These are phyloP conservation scores for Neolamprologus sp. DNA, from an alignment of 2,113 vertebrate species.

Conservation along the genomic window DNA sequence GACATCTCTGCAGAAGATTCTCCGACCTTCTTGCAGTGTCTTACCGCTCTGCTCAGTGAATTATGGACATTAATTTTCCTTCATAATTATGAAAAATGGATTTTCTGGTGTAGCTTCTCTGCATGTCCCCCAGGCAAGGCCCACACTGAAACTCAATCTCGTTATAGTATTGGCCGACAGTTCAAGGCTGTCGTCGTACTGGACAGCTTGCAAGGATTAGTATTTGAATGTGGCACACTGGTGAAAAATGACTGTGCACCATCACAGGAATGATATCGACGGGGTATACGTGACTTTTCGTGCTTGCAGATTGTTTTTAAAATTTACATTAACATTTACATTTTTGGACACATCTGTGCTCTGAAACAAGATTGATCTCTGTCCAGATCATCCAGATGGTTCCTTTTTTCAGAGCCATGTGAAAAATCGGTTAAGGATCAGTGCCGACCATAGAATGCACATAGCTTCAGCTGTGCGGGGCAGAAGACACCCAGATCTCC, in stretches of 20 bases:
- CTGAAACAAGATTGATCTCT: background rate
- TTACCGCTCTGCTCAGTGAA: constrained; percentile 14
- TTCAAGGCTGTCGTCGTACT: background rate
- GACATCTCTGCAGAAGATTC: background rate
- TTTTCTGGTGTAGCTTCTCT: constrained; percentile 35
- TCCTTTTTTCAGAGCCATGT: background rate
- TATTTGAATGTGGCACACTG: constrained; percentile 6
- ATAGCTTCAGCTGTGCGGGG: background rate
- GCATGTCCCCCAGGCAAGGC: background rate
- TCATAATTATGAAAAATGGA: constrained; percentile 57
- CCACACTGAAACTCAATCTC: constrained; percentile 7
- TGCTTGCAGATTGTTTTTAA: background rate
- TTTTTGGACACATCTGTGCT: background rate
- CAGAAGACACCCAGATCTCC: background rate
- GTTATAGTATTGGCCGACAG: constrained; percentile 16
- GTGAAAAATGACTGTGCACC: background rate
- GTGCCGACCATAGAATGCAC: background rate
- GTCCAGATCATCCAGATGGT: background rate
- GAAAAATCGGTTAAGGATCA: background rate
- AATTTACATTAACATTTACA: background rate
- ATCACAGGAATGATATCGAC: background rate
- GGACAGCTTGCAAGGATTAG: constrained; percentile 35
- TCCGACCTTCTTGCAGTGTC: constrained; percentile 4
- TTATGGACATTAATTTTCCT: constrained; percentile 40
- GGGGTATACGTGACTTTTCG: background rate